These are phyloP conservation scores for Acromyrmex echinatior DNA, from an alignment of 1,140 invertebrate genomes.

Conservation along the genomic window DNA sequence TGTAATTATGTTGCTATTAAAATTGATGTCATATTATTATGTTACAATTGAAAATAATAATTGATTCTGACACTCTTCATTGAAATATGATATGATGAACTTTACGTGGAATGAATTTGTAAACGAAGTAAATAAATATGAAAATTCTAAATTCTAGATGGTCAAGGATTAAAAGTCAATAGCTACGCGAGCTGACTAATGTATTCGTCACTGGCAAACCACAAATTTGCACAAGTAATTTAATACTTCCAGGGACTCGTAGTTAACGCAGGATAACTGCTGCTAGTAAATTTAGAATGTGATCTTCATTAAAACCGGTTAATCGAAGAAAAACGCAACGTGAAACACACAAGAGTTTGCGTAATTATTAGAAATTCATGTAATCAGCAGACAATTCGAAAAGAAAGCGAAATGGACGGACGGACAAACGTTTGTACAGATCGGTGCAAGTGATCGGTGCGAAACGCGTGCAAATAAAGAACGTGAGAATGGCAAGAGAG, in stretches of 20 bases:
- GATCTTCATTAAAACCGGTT: slow-evolving; percentile 30
- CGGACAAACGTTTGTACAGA: not conserved
- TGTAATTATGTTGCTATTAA: not conserved
- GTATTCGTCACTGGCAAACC: not conserved
- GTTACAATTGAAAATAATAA: not conserved
- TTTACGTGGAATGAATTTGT: not conserved
- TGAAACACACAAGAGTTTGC: not conserved
- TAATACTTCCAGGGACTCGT: not conserved
- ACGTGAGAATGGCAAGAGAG: slow-evolving; percentile 47
- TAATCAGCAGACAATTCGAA: not conserved
- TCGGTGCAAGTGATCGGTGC: slow-evolving; percentile 33
- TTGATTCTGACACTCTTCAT: not conserved
- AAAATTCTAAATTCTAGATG: not conserved
- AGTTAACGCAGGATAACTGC: slow-evolving; percentile 10
- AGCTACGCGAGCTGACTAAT: not conserved
- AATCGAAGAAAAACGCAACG: slow-evolving; percentile 6
- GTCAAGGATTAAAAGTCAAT: not conserved
- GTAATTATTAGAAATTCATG: slow-evolving; percentile 34
- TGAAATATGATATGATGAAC: not conserved
- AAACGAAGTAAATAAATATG: not conserved
- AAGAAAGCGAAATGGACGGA: slow-evolving; percentile 44
- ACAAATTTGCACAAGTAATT: slow-evolving; percentile 9
- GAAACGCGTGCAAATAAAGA: slow-evolving; percentile 57
- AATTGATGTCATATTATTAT: not conserved
- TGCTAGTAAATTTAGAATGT: not conserved